Percentiles rank a stretch among this genome's conserved stretches.
Evolutionary conservation across 1,140 invertebrate genomes (phyloP).

Genomic region (Scaptomyza montana): DNA sequence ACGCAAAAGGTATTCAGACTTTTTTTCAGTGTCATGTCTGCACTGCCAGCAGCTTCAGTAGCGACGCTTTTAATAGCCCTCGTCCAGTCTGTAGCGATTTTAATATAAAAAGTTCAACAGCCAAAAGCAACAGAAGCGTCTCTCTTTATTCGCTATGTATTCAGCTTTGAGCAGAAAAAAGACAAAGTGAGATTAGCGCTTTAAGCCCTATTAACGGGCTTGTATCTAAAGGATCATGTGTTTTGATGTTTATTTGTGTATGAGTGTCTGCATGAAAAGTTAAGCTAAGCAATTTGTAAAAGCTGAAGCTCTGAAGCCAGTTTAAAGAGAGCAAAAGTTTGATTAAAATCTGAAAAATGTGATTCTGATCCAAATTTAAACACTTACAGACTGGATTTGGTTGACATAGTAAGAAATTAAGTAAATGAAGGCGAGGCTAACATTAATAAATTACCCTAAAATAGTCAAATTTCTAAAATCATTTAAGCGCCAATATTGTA

Average conservation of each 20-base stretch:
- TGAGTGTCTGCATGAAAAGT: constrained; percentile 18
- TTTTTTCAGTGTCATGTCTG: constrained; percentile 45
- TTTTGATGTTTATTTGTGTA: background rate
- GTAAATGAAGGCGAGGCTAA: no score
- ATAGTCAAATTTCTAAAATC: no score
- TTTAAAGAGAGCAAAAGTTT: constrained; percentile 17
- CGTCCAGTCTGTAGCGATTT: constrained; percentile 72
- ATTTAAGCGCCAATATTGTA: no score
- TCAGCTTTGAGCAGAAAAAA: constrained; percentile 27
- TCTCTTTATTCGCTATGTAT: constrained; percentile 56
- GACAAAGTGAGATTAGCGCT: constrained; percentile 69
- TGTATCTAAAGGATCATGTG: constrained; percentile 28
- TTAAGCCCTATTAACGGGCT: constrained; percentile 69
- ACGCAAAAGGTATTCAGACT: constrained; percentile 65
- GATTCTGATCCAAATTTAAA: no score
- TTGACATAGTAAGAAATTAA: background rate
- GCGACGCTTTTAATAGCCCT: constrained; percentile 70
- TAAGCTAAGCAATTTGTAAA: constrained; percentile 35
- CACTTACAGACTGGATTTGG: no score
- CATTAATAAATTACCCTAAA: no score
- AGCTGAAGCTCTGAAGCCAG: background rate
- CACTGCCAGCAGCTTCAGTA: constrained; percentile 17
- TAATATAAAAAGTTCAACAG: constrained; percentile 78
- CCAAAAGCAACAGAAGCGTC: constrained; percentile 49
- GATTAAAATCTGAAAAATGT: no score